A percentile compares a stretch with the other conserved stretches of the same genome.
Evolutionary conservation across 2,888 invertebrate species (phyloP).

Genomic region (Synanthedon tipuliformis): DNA sequence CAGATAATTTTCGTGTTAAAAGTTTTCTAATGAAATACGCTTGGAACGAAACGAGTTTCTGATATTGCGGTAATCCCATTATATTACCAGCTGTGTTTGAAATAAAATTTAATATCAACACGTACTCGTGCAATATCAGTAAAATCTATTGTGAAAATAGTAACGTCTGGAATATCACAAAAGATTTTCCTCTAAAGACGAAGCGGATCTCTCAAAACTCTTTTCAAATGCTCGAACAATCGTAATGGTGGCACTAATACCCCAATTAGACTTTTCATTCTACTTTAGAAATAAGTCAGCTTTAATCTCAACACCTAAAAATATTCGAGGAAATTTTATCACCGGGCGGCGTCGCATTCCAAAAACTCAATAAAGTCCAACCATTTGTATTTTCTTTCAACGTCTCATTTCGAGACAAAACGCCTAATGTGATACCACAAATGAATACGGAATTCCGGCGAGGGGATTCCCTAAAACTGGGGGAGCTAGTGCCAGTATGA

Average conservation of each 20-base stretch:
- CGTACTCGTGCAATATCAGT: not conserved
- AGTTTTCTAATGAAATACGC: too few relatives aligned
- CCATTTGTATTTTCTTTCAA: slow-evolving; percentile 48
- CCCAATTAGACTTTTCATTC: not conserved
- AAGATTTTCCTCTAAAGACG: not conserved
- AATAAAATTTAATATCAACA: too few relatives aligned
- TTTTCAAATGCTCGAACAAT: too few relatives aligned
- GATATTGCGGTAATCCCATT: not conserved
- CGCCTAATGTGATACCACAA: slow-evolving; percentile 60
- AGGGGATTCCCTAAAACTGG: slow-evolving; percentile 34
- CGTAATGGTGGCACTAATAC: not conserved
- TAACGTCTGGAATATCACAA: not conserved
- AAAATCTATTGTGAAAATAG: not conserved
- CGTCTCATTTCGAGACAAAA: slow-evolving; percentile 52
- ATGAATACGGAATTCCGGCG: slow-evolving; percentile 56
- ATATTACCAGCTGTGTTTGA: too few relatives aligned
- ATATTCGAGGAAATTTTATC: slow-evolving; percentile 21
- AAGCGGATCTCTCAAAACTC: too few relatives aligned
- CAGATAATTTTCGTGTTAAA: not conserved
- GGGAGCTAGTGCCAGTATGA: slow-evolving; percentile 22
- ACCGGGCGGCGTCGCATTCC: slow-evolving; percentile 23
- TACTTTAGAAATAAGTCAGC: not conserved
- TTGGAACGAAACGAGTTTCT: not conserved
- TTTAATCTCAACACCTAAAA: slow-evolving; percentile 9
- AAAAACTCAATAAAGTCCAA: slow-evolving; percentile 37